Evolutionary conservation across 1,140 invertebrate species (phyloP).

Genomic region (Macrosteles quadrilineatus): DNA sequence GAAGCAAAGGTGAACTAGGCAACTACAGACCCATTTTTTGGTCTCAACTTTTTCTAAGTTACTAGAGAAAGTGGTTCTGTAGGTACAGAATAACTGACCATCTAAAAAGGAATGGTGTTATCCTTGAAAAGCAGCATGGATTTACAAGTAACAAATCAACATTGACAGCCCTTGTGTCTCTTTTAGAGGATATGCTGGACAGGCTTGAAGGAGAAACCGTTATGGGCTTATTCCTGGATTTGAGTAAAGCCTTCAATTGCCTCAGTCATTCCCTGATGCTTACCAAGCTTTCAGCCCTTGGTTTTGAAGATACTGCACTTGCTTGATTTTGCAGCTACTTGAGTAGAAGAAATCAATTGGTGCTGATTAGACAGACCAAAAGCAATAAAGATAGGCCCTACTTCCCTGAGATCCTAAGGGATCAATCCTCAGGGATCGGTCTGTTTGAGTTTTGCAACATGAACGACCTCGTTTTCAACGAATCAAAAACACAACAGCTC

Average conservation of each 20-base stretch:
- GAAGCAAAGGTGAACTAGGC: too few relatives aligned
- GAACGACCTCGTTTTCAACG: too few relatives aligned
- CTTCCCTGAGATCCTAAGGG: background rate
- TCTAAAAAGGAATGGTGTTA: background rate
- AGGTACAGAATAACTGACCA: background rate
- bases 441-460: too few relatives aligned
- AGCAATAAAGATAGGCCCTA: background rate
- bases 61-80: constrained; percentile 5
- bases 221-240: background rate
- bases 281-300: background rate
- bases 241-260: constrained; percentile 1
- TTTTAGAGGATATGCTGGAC: background rate
- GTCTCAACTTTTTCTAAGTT: too few relatives aligned
- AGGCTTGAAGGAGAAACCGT: background rate
- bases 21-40: too few relatives aligned
- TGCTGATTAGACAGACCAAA: background rate
- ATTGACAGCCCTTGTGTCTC: background rate
- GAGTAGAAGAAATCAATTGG: background rate
- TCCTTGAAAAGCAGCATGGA: constrained; percentile 3
- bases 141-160: background rate
- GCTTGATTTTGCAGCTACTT: background rate
- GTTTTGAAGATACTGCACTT: background rate
- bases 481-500: too few relatives aligned
- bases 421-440: background rate
- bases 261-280: background rate